A percentile compares a stretch with the other conserved stretches of the same genome.
phyloP scores from a whole-genome alignment of 1,140 invertebrate species.

The Anastrepha ludens region DNA sequence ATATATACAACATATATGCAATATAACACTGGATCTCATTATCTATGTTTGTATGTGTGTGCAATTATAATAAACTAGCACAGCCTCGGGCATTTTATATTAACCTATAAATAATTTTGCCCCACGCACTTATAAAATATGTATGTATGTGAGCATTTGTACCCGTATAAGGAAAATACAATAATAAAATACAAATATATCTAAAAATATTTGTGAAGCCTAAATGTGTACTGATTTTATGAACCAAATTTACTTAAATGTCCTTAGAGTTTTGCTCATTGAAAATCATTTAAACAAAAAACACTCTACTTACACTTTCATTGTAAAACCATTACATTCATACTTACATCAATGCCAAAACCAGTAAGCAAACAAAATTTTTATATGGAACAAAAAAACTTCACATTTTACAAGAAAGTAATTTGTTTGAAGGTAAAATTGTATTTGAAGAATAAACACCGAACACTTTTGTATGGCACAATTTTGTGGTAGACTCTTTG shows the following conservation, averaged over 20 bases:
- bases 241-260: neutral
- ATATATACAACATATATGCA: neutral
- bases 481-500: neutral
- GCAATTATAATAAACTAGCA: neutral
- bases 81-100: neutral
- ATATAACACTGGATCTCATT: slow-evolving; percentile 22
- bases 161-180: neutral
- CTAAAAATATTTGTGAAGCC: neutral
- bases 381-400: no score
- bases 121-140: neutral
- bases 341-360: no score
- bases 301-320: neutral
- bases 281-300: neutral
- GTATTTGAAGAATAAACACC: neutral
- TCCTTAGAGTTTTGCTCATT: neutral
- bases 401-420: no score
- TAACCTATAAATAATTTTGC: neutral
- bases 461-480: neutral
- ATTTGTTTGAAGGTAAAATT: no score
- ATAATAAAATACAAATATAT: neutral
- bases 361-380: no score
- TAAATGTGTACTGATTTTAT: slow-evolving; percentile 39
- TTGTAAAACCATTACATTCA: no score
- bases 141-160: neutral
- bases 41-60: neutral